These are phyloP conservation scores for Ascidia mentula DNA, from an alignment of 23 tunicate genomes.

Conservation along the genomic window DNA sequence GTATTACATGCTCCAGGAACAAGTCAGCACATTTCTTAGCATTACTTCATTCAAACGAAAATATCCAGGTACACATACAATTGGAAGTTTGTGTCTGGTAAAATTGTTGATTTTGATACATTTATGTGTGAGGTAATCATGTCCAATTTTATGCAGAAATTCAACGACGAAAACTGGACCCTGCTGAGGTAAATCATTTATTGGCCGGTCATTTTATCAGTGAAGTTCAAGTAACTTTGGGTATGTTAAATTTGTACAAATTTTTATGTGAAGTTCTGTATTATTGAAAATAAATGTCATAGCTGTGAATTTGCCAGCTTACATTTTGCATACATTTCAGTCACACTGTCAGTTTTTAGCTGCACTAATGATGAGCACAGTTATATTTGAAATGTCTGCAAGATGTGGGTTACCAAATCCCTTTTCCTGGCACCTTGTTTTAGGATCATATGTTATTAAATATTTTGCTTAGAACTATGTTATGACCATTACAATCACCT, in stretches of 20 bases:
- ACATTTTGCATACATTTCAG: no score
- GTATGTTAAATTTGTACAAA: conserved; percentile 29
- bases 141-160: conserved; percentile 40
- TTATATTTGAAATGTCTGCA: no score
- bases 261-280: no score
- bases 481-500: no score
- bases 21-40: conserved; percentile 73
- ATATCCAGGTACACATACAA: conserved; percentile 57
- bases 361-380: no score
- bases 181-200: conserved; percentile 75
- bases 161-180: conserved; percentile 70
- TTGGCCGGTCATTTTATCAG: conserved; percentile 56
- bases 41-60: conserved; percentile 92
- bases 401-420: no score
- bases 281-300: no score
- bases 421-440: no score
- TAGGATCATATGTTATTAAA: no score
- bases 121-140: neutral
- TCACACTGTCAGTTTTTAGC: no score
- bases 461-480: no score
- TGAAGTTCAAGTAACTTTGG: conserved; percentile 79
- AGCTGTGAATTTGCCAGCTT: no score
- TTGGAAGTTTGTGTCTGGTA: neutral
- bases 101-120: neutral
- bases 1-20: conserved; percentile 89